Evolutionary conservation across 2,113 vertebrate genomes (phyloP).

Genomic region (Scomber colias): DNA sequence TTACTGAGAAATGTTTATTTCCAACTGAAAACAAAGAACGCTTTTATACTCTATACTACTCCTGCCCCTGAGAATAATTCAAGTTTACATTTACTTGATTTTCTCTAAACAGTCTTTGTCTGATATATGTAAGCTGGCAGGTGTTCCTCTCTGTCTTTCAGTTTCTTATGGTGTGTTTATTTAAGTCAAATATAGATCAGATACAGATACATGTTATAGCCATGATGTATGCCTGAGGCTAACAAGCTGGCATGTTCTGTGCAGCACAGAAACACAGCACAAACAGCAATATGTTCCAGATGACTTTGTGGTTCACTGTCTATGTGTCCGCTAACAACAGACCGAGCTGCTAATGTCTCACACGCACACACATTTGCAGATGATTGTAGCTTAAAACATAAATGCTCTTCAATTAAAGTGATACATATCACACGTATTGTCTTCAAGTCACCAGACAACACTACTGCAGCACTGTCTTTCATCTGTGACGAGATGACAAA

Average conservation of each 20-base stretch:
- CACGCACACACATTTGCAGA: constrained; percentile 22
- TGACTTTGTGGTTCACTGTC: constrained; percentile 31
- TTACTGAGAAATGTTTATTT: constrained; percentile 19
- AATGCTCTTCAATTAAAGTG: not conserved
- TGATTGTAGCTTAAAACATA: constrained; percentile 9
- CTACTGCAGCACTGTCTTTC: not conserved
- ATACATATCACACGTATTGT: not conserved
- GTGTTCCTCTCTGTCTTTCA: constrained; percentile 31
- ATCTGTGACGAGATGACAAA: not conserved
- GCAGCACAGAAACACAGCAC: not conserved
- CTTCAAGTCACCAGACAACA: not conserved
- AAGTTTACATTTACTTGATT: constrained; percentile 46
- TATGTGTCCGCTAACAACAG: constrained; percentile 32
- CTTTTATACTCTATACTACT: constrained; percentile 1
- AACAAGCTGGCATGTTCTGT: constrained; percentile 55
- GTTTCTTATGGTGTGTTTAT: constrained; percentile 42
- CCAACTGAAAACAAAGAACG: constrained; percentile 33
- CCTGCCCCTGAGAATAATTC: constrained; percentile 23
- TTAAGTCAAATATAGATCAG: constrained; percentile 45
- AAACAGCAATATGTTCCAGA: constrained; percentile 56
- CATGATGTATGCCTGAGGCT: constrained; percentile 26
- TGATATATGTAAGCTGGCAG: constrained; percentile 10
- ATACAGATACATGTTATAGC: constrained; percentile 36
- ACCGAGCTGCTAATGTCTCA: constrained; percentile 32
- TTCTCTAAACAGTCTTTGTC: constrained; percentile 38